phyloP scores from a whole-genome alignment of 2,888 invertebrate species.

The Apoda limacodes region DNA sequence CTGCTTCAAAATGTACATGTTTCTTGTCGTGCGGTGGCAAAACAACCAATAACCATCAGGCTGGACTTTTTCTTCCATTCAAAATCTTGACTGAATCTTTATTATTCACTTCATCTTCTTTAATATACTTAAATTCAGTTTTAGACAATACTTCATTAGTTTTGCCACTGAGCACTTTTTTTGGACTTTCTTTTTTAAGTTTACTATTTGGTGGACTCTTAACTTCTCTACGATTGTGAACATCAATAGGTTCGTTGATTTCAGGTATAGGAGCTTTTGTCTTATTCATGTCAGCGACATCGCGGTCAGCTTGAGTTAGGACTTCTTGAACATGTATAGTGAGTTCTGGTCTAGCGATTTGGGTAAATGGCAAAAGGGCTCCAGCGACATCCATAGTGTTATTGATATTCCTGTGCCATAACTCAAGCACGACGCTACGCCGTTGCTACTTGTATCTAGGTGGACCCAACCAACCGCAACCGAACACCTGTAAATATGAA shows the following conservation, averaged over 20 bases:
- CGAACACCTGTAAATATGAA: conserved; percentile 70
- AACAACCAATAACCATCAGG: conserved; percentile 60
- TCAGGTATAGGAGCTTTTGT: conserved; percentile 39
- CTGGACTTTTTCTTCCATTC: conserved; percentile 26
- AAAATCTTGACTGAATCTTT: conserved; percentile 26
- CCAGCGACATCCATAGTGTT: conserved; percentile 67
- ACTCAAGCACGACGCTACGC: conserved; percentile 67
- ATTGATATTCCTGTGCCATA: conserved; percentile 67
- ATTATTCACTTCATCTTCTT: conserved; percentile 2
- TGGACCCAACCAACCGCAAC: conserved; percentile 77
- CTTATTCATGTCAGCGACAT: conserved; percentile 24
- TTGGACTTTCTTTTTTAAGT: conserved; percentile 23
- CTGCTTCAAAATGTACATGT: conserved; percentile 60
- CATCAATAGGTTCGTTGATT: conserved; percentile 43
- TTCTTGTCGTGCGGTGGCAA: conserved; percentile 50
- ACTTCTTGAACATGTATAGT: conserved; percentile 58
- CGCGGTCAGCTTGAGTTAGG: conserved; percentile 45
- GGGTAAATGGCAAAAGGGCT: conserved; percentile 57
- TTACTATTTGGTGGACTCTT: conserved; percentile 20
- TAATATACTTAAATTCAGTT: no score
- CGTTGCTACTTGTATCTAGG: conserved; percentile 75
- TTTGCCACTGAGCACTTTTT: no score
- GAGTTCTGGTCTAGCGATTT: conserved; percentile 55
- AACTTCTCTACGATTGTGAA: conserved; percentile 18
- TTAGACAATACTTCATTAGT: no score